Evolutionary conservation across 2,888 invertebrate species (phyloP).

Genomic region (Caenorhabditis sp.): DNA sequence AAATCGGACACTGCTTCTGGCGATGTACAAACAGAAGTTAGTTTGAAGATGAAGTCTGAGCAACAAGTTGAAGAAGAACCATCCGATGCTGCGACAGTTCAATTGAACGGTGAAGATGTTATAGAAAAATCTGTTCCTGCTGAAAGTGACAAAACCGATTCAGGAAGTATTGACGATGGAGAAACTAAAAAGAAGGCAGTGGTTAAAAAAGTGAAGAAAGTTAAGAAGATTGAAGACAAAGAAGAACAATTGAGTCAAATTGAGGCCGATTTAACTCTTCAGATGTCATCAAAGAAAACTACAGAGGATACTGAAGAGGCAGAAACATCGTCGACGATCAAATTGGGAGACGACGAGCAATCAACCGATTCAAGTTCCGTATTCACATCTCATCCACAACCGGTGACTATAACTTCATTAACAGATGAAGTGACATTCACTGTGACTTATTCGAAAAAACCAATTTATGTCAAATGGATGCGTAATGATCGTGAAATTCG

Average conservation of each 20-base stretch:
- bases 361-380: constrained; percentile 13
- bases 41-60: too few species aligned
- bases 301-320: not conserved
- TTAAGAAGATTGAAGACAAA: not conserved
- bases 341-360: not conserved
- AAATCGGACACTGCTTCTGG: not conserved
- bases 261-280: not conserved
- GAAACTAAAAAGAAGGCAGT: too few species aligned
- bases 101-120: not conserved
- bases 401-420: constrained; percentile 8
- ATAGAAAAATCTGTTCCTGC: not conserved
- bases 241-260: too few species aligned
- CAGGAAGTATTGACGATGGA: too few species aligned
- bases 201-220: not conserved
- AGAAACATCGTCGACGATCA: not conserved
- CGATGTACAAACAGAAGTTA: too few species aligned
- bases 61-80: too few species aligned
- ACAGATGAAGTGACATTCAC: constrained; percentile 13
- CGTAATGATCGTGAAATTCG: constrained; percentile 30
- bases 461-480: constrained; percentile 40
- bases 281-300: not conserved
- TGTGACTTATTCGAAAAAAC: constrained; percentile 29
- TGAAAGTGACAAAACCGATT: too few species aligned
- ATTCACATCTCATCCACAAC: constrained; percentile 19
- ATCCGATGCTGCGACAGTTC: too few species aligned